These are phyloP conservation scores for Numida meleagris DNA, from an alignment of 2,113 vertebrate species.

Conservation along the genomic window DNA sequence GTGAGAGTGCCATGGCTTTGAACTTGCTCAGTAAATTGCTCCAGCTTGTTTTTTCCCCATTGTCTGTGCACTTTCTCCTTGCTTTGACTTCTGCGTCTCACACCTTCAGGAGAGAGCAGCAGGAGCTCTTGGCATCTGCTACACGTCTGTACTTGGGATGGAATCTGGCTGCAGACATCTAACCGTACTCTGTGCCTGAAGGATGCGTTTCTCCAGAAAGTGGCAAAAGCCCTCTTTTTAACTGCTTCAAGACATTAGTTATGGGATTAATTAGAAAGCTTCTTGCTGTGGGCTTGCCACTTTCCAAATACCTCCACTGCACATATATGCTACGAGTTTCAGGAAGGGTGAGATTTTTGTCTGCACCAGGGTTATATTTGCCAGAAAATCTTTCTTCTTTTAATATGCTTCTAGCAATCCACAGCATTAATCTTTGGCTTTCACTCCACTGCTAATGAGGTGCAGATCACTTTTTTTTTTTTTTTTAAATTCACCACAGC, in stretches of 20 bases:
- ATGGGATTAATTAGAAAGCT: not conserved
- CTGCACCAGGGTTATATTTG: not conserved
- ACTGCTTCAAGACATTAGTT: not conserved
- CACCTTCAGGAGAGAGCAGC: not conserved
- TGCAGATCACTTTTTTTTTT: not conserved
- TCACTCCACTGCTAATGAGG: not conserved
- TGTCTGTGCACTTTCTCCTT: not conserved
- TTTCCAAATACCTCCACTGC: not conserved
- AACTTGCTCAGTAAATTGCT: not conserved
- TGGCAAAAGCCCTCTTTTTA: not conserved
- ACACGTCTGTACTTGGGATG: accelerated
- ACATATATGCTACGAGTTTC: not conserved
- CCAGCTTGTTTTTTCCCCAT: not conserved
- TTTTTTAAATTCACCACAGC: not conserved
- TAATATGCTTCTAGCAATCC: not conserved
- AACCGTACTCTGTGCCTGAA: not conserved
- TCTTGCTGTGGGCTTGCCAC: not conserved
- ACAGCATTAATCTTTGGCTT: not conserved
- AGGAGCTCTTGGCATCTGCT: not conserved
- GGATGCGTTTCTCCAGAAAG: not conserved
- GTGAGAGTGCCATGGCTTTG: not conserved
- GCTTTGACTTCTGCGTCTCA: not conserved
- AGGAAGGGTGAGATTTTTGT: not conserved
- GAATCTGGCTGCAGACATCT: not conserved
- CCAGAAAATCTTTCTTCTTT: not conserved